Evolutionary conservation across 2,113 vertebrate species (phyloP), one percentile per base, ranked within the genome.

Genomic region (Bujurquina vittata): DNA sequence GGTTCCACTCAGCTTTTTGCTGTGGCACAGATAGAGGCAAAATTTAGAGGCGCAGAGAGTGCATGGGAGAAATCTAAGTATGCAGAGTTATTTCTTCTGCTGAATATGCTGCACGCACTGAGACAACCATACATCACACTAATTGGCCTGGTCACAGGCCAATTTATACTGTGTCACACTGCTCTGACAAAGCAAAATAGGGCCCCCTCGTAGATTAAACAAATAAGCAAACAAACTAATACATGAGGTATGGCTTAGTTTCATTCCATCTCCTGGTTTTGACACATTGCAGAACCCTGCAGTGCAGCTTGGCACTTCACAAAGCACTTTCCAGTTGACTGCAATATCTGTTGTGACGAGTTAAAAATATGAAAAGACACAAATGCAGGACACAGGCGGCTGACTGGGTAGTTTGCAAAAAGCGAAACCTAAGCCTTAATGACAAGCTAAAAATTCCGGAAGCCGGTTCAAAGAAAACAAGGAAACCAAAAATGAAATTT

Each of bases 81-180:
- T 37, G 49, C 18, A 84, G 74, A 91, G 87, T 56, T 81, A 79
- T 91, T 84, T 84, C 56, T 61, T 88, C 58, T 87, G 89, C 85
- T 93, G 87, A 84, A 88, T 83, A 80, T 22, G 69, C 83, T 61
- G 33, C 46, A 86, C 79, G 76, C 79, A 65, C n/a, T 8, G 69
- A 69, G 72, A 67, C 81, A 59, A 65, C 84, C 79, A 92, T 93
- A 87, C 57, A 90, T 92, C 91, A 92, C 49, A 72, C 61, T 89
- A 90, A 93, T 91, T 90, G 84, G 81, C 72, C 83, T 83, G 84
- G 88, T 90, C 90, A 90, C 37, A 87, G 77, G 80, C 63, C 85
- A 89, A 79, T 75, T 77, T 81, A 88, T 57, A 83, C 26, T n/a
- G 54, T 80, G 81, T 80, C 79, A 72, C 37, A 22, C 10, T 7